These are phyloP conservation scores for Lamellibrachia satsuma DNA, from an alignment of 2,888 invertebrate species.

Conservation along the genomic window DNA sequence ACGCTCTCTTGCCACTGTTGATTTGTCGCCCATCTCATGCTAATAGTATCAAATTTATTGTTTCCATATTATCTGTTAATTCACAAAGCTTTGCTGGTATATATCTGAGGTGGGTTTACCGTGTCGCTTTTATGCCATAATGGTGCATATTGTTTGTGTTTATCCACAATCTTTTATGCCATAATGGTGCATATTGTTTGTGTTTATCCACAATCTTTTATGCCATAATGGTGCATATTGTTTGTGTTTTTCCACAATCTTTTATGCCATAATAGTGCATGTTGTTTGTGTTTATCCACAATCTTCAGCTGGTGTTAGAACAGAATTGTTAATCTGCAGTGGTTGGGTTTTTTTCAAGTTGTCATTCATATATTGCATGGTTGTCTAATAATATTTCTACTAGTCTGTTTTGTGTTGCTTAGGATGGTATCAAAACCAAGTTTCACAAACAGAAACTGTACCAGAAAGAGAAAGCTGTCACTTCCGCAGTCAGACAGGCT, in stretches of 20 bases:
- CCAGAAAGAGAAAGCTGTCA: background rate
- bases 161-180: background rate
- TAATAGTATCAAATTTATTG: too few relatives aligned
- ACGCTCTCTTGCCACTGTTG: too few relatives aligned
- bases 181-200: too few relatives aligned
- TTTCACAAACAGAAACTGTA: background rate
- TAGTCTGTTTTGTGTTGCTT: background rate
- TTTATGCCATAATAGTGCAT: too few relatives aligned
- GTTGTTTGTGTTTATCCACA: too few relatives aligned
- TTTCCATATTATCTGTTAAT: background rate
- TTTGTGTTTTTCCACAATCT: too few relatives aligned
- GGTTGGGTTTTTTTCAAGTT: too few relatives aligned
- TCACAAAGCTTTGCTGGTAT: background rate
- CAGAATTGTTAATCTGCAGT: too few relatives aligned
- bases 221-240: too few relatives aligned
- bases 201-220: too few relatives aligned
- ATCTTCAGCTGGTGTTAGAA: too few relatives aligned
- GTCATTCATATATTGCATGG: background rate
- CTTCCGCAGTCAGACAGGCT: background rate
- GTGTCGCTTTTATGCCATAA: background rate
- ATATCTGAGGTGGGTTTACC: background rate
- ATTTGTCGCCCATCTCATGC: too few relatives aligned
- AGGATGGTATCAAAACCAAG: conserved; percentile 19
- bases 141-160: background rate
- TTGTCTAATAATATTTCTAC: background rate